Evolutionary conservation across 2,113 vertebrate species (phyloP), one percentile per base, ranked within the genome.

Genomic region (Edolisoma coerulescens): DNA sequence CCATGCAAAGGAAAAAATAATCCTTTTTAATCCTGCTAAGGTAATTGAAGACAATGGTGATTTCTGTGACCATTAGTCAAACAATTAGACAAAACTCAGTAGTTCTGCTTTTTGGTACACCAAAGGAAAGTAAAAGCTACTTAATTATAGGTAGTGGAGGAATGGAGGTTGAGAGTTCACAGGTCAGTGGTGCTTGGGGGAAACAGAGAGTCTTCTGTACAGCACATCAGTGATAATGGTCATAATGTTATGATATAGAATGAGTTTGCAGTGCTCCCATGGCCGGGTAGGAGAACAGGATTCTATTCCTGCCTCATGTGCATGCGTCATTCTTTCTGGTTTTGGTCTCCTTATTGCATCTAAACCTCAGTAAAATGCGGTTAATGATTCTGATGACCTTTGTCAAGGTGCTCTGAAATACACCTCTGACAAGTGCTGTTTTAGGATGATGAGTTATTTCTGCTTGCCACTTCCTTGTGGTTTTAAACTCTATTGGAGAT

Each of bases 281-380:
- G 27, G 33, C 47, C 2, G 4, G 15, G 6, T 13, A 32, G 44
- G 27, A 90, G 32, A 90, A 20, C 19, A 67, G 44, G 15, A 50
- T 82, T 44, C 63, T 70, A 6, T 61, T 79, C 33, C 23, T 5
- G 20, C 30, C 21, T 78, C 28, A 16, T 26, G 9, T 42, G 8
- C 0, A 0, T 0, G 4, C 4, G 1, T 84, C 14, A 39, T 76
- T 49, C 53, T 75, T 65, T 65, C 44, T 74, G 49, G 1, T 71
- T 88, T 89, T 27, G 14, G 24, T 84, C 50, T 77, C 27, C 32
- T 61, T 15, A 7, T 18, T 53, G 41, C 63, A 52, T 59, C 13
- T 75, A 81, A 96, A 57, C 32, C 4, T 11, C 15, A 26, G 8
- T 76, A 35, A 61, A 83, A 59, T 56, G 39, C 4, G 18, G 12